phyloP scores from a whole-genome alignment of 2,888 invertebrate species.

The Carterocephalus palaemon region DNA sequence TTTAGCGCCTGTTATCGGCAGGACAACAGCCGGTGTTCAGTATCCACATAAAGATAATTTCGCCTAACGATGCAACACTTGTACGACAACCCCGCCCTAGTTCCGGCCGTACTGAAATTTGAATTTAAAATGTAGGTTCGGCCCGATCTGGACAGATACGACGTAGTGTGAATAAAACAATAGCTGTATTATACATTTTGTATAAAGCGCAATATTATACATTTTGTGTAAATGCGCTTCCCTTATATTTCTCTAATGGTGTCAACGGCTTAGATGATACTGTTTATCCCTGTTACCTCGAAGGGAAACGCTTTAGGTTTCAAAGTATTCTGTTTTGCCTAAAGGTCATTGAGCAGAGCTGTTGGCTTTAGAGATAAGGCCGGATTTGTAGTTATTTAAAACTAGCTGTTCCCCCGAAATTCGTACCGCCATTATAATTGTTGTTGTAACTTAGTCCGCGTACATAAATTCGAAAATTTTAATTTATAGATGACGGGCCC shows the following conservation, averaged over 20 bases:
- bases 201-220: slow-evolving; percentile 19
- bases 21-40: slow-evolving; percentile 8
- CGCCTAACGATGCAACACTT: slow-evolving; percentile 19
- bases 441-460: no score
- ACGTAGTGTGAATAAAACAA: slow-evolving; percentile 25
- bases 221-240: slow-evolving; percentile 20
- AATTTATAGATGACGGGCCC: no score
- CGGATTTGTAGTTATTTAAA: no score
- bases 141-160: slow-evolving; percentile 19
- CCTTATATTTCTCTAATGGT: slow-evolving; percentile 18
- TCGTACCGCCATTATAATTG: no score
- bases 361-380: no score
- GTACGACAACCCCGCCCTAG: slow-evolving; percentile 17
- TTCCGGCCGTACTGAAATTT: slow-evolving; percentile 20
- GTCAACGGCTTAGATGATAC: slow-evolving; percentile 12
- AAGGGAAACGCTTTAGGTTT: no score
- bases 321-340: no score
- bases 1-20: no score
- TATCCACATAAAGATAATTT: slow-evolving; percentile 13
- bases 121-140: slow-evolving; percentile 22
- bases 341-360: no score
- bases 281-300: neutral
- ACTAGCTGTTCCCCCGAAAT: no score
- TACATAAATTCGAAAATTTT: no score
- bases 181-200: slow-evolving; percentile 21